Evolutionary conservation across 1,140 invertebrate species (phyloP).

Genomic region (Caerostris extrusa): DNA sequence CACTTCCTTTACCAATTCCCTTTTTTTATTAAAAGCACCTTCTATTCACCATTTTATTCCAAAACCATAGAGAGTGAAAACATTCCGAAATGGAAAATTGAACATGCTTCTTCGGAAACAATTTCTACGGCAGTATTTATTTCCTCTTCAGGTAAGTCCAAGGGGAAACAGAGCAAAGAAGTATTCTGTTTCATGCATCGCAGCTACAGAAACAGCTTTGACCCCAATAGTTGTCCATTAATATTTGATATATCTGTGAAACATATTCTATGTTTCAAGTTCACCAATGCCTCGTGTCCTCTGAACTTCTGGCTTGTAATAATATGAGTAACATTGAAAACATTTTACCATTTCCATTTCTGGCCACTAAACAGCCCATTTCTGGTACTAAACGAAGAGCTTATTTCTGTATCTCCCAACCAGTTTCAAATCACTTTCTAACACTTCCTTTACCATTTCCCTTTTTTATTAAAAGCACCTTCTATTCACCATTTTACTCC

Average conservation of each 20-base stretch:
- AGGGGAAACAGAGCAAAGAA: neutral
- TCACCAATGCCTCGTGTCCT: too few species aligned
- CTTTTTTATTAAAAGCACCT: neutral
- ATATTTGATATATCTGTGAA: too few species aligned
- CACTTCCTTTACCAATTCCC: neutral
- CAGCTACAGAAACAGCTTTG: neutral
- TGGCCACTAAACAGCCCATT: too few species aligned
- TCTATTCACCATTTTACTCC: neutral
- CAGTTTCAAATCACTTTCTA: neutral
- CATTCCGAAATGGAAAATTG: neutral
- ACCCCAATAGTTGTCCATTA: conserved; percentile 8
- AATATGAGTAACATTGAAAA: too few species aligned
- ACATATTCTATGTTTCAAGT: too few species aligned
- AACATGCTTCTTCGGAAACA: neutral
- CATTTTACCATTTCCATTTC: too few species aligned
- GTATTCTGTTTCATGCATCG: neutral
- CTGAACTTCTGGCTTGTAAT: too few species aligned
- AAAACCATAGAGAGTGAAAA: neutral
- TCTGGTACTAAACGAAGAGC: too few species aligned
- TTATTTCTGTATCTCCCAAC: too few species aligned
- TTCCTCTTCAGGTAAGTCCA: neutral
- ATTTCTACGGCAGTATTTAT: neutral
- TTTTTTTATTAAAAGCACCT: neutral
- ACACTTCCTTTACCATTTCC: neutral
- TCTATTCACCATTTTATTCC: neutral